These are phyloP conservation scores for Gallinago nigripennis DNA, from an alignment of 2,797 vertebrate species.

Conservation along the genomic window DNA sequence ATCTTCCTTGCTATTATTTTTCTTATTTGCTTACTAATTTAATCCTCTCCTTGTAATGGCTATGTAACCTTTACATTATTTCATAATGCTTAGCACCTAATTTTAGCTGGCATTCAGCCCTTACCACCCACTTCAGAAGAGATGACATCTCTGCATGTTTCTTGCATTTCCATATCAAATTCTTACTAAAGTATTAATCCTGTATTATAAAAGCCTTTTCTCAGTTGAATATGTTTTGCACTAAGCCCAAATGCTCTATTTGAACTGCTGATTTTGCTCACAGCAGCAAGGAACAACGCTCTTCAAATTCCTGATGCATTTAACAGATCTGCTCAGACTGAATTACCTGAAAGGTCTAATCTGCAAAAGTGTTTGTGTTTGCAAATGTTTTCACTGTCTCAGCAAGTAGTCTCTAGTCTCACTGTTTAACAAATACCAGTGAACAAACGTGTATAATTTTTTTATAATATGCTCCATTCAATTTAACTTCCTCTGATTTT, in stretches of 20 bases:
- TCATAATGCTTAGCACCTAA: not conserved
- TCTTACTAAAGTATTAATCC: not conserved
- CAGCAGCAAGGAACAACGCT: not conserved
- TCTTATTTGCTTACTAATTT: not conserved
- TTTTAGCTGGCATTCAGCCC: not conserved
- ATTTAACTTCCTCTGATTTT: not conserved
- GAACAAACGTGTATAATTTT: not conserved
- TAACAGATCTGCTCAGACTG: not conserved
- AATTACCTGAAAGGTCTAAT: not conserved
- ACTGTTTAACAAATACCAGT: not conserved
- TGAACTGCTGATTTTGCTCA: not conserved
- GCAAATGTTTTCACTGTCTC: not conserved
- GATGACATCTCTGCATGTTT: not conserved
- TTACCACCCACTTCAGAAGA: not conserved
- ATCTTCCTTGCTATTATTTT: not conserved
- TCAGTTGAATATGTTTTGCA: not conserved
- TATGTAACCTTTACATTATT: not conserved
- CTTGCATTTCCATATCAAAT: not conserved
- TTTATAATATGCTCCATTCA: not conserved
- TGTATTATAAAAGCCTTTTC: not conserved
- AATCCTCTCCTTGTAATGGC: not conserved
- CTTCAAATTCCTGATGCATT: not conserved
- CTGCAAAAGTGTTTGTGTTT: not conserved
- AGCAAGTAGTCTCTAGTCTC: not conserved
- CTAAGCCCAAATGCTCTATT: not conserved